Evolutionary conservation across 1,140 invertebrate species (phyloP).

Genomic region (Pseudomyrmex gracilis): DNA sequence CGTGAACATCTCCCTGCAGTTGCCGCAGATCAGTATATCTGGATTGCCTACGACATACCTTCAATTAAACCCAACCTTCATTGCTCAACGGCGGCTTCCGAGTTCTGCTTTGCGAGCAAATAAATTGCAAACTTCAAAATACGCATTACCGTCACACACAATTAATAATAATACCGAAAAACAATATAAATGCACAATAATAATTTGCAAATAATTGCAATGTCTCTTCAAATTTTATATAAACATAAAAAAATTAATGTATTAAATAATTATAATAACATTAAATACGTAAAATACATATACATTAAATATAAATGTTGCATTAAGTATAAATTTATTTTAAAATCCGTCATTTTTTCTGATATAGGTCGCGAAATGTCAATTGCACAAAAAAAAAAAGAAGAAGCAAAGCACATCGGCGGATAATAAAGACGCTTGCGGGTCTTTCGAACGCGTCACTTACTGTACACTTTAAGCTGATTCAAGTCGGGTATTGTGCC

Average conservation of each 20-base stretch:
- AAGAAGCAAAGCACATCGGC: neutral
- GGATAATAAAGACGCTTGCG: neutral
- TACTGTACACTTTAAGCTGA: conserved; percentile 89
- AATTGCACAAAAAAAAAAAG: neutral
- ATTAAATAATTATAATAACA: too few relatives aligned
- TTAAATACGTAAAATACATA: too few relatives aligned
- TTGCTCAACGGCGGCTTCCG: conserved; percentile 33
- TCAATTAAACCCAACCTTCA: conserved; percentile 49
- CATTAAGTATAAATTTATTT: too few relatives aligned
- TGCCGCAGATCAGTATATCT: conserved; percentile 95
- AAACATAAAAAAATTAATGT: neutral
- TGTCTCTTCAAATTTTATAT: neutral
- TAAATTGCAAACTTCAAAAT: conserved; percentile 36
- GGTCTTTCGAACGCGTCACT: conserved; percentile 79
- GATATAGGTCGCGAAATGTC: neutral
- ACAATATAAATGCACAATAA: too few relatives aligned
- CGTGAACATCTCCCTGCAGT: conserved; percentile 93
- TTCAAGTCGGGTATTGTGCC: conserved; percentile 81
- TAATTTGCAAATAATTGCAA: neutral
- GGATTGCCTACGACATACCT: conserved; percentile 88
- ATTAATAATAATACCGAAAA: neutral
- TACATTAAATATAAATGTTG: too few relatives aligned
- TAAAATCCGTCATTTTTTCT: too few relatives aligned
- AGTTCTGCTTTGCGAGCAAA: conserved; percentile 12
- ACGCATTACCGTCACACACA: neutral